Evolutionary conservation across 2,797 vertebrate genomes (phyloP).

Genomic region (Urosaurus nigricauda): DNA sequence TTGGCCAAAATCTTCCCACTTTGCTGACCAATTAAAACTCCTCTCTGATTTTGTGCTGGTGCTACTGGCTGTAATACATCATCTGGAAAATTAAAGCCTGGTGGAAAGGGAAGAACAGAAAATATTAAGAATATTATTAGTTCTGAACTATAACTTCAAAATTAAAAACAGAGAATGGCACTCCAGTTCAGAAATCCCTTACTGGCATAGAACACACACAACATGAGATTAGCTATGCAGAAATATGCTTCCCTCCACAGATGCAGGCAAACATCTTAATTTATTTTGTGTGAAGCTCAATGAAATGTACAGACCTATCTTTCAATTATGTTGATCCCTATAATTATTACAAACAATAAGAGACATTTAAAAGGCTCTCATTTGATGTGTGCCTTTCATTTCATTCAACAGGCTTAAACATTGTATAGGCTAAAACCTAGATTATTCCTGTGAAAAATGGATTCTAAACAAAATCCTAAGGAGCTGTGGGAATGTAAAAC

Average conservation of each 20-base stretch:
- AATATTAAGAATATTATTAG: slow-evolving; percentile 53
- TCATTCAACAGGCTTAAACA: not conserved
- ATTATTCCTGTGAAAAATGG: not conserved
- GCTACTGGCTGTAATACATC: slow-evolving; percentile 87
- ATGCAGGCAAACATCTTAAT: not conserved
- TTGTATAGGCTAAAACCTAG: not conserved
- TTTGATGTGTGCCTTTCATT: not conserved
- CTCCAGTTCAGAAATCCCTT: not conserved
- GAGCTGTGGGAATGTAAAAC: not conserved
- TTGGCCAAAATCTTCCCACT: slow-evolving; percentile 85
- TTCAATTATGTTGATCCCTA: not conserved
- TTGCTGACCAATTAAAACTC: slow-evolving; percentile 77
- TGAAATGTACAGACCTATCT: not conserved
- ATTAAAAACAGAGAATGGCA: not conserved
- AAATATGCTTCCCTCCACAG: not conserved
- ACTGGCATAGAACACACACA: not conserved
- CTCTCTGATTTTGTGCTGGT: slow-evolving; percentile 79
- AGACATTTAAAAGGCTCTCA: not conserved
- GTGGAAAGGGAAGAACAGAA: slow-evolving; percentile 11
- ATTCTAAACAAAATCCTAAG: not conserved
- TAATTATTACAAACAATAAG: not conserved
- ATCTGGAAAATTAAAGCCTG: slow-evolving; percentile 82
- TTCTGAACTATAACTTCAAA: slow-evolving; percentile 13
- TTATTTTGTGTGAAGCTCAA: not conserved
- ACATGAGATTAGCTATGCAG: not conserved